A percentile compares a stretch with the other conserved stretches of the same genome.
Evolutionary conservation across 2,113 vertebrate species (phyloP).

Genomic region (Jaculus jaculus): DNA sequence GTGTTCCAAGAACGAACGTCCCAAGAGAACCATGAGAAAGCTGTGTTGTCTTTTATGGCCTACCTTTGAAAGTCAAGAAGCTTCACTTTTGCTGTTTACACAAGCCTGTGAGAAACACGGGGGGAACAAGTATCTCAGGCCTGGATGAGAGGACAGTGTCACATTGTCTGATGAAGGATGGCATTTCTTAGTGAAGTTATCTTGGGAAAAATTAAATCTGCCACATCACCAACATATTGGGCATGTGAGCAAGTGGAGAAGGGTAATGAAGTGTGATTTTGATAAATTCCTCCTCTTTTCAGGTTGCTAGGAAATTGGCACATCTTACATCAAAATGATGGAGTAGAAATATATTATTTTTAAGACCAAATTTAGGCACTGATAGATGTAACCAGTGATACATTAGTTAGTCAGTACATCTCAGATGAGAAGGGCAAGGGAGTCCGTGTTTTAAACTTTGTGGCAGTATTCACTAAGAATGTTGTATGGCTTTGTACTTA

Average conservation of each 20-base stretch:
- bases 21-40: constrained; percentile 46
- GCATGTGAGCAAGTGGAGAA: background rate
- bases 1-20: constrained; percentile 30
- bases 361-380: background rate
- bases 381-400: background rate
- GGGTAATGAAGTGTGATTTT: background rate
- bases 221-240: background rate
- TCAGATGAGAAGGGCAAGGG: background rate
- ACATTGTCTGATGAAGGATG: background rate
- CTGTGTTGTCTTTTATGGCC: constrained; percentile 41
- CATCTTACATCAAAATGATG: background rate
- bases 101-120: background rate
- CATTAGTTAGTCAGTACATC: background rate
- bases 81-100: constrained; percentile 21
- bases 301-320: background rate
- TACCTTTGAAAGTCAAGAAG: constrained; percentile 11
- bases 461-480: background rate
- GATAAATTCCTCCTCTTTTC: background rate
- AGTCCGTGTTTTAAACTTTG: background rate
- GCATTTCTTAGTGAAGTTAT: background rate
- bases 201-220: background rate
- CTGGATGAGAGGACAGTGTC: background rate
- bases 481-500: background rate
- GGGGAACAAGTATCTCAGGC: background rate
- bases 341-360: background rate